Evolutionary conservation across 2,113 vertebrate species (phyloP).

Genomic region (Chlorocebus sabaeus): DNA sequence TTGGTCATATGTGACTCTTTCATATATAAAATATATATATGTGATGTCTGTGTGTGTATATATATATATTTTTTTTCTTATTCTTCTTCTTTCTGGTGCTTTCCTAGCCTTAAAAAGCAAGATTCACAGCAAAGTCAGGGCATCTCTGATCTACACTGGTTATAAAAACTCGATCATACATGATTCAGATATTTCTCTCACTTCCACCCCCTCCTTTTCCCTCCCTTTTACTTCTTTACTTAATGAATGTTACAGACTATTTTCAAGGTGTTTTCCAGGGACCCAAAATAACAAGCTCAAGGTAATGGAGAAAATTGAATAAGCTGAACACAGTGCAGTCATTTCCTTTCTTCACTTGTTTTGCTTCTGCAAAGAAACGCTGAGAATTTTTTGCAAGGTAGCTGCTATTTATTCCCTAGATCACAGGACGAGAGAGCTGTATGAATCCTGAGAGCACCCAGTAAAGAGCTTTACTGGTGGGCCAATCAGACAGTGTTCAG

Average conservation of each 20-base stretch:
- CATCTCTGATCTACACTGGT: background rate
- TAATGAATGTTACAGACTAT: background rate
- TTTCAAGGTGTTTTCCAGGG: constrained; percentile 50
- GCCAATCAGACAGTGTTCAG: background rate
- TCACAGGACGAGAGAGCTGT: background rate
- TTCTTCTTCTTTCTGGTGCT: background rate
- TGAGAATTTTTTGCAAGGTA: background rate
- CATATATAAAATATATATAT: too few species aligned
- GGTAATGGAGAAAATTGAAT: background rate
- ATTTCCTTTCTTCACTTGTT: constrained; percentile 14
- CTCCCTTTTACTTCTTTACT: background rate
- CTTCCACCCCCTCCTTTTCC: background rate
- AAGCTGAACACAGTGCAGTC: background rate
- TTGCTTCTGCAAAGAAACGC: background rate
- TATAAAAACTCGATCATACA: background rate
- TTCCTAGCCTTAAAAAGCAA: background rate
- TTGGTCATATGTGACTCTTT: background rate
- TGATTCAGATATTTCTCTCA: constrained; percentile 22
- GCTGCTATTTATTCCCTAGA: background rate
- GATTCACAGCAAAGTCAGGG: background rate
- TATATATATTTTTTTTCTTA: background rate
- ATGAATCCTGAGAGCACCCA: background rate
- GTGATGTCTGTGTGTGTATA: background rate
- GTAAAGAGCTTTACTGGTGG: background rate
- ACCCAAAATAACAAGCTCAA: background rate